Conservation (phyloP, 37 sponge, comb jelly and placozoan genomes). For the Amphimedon queenslandica region DNA sequence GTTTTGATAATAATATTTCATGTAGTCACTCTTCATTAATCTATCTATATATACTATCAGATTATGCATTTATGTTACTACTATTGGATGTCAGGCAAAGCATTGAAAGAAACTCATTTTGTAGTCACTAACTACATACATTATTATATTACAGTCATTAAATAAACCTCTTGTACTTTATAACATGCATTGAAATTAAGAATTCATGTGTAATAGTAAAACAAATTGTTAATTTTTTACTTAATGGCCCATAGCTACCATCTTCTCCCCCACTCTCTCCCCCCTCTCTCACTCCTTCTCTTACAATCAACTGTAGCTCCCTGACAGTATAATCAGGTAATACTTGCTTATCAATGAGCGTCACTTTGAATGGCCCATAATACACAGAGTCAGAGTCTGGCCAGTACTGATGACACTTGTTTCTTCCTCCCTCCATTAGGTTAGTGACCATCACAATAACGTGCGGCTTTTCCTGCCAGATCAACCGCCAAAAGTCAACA, state of each 20-base stretch:
- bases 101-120: too few species aligned
- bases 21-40: too few species aligned
- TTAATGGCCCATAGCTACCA: too few species aligned
- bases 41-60: too few species aligned
- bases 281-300: background rate
- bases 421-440: constrained; percentile 5
- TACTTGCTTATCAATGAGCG: background rate
- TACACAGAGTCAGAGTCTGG: constrained; percentile 12
- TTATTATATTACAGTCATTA: too few species aligned
- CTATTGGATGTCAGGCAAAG: too few species aligned
- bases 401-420: constrained; percentile 70
- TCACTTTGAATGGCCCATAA: background rate
- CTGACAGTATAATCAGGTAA: background rate
- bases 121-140: too few species aligned
- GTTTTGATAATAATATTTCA: too few species aligned
- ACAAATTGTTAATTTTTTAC: too few species aligned
- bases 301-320: background rate
- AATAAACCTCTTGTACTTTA: too few species aligned
- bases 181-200: background rate
- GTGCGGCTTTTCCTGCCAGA: constrained; percentile 64
- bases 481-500: constrained; percentile 67
- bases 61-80: too few species aligned
- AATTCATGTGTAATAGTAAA: background rate
- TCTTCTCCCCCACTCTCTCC: too few species aligned
- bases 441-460: constrained; percentile 46